These are phyloP conservation scores for Urocitellus parryii DNA, from an alignment of 2,113 vertebrate genomes.

Conservation along the genomic window DNA sequence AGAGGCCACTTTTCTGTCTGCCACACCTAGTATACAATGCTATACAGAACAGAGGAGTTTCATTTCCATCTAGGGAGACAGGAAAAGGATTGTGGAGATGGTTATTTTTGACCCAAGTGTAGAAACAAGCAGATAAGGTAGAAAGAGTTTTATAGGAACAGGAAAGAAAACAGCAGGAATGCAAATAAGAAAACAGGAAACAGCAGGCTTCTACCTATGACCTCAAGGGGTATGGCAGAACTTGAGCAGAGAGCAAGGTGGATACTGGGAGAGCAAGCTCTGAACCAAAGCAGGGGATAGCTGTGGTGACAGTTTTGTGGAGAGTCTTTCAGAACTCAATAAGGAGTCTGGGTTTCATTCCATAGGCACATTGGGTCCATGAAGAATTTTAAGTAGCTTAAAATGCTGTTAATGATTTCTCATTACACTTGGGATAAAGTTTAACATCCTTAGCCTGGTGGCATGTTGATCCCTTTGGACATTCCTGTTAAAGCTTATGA, in stretches of 20 bases:
- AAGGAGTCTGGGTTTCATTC: background rate
- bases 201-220: background rate
- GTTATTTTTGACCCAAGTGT: background rate
- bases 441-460: constrained; percentile 27
- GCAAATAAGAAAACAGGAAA: constrained; percentile 35
- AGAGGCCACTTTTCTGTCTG: background rate
- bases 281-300: background rate
- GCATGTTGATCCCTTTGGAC: background rate
- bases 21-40: background rate
- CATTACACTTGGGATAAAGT: constrained; percentile 14
- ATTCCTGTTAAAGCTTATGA: background rate
- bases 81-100: constrained; percentile 1
- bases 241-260: background rate
- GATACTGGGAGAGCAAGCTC: background rate
- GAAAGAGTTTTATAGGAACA: constrained; percentile 4
- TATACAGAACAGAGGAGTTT: background rate
- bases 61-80: background rate
- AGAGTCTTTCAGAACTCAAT: background rate
- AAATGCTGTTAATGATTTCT: constrained; percentile 29
- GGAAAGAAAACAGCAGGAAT: background rate
- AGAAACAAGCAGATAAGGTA: background rate
- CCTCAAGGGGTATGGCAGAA: background rate
- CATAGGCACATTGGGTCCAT: background rate
- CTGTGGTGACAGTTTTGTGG: background rate
- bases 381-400: constrained; percentile 36